Conservation (phyloP, 2,888 invertebrate genomes). For the Chrysotoxum bicinctum region DNA sequence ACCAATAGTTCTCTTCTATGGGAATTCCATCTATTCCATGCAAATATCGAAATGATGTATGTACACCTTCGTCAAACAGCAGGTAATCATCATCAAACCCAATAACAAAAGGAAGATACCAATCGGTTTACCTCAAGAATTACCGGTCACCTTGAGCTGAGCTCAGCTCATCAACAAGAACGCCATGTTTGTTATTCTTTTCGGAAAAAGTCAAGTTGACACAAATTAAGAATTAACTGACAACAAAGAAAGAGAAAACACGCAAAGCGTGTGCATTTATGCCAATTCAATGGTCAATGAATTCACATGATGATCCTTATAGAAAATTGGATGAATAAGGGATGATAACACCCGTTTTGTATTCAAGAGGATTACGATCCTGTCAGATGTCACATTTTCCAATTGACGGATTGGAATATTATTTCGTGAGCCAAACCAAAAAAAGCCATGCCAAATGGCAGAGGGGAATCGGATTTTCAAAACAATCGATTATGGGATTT, state of each 20-base stretch:
- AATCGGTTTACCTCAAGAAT: conserved; percentile 41
- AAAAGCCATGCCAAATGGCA: conserved; percentile 35
- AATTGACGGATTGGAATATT: conserved; percentile 68
- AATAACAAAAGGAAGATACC: conserved; percentile 18
- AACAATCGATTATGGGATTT: conserved; percentile 71
- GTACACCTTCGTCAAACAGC: conserved; percentile 67
- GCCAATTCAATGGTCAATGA: conserved; percentile 45
- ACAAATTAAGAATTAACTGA: conserved; percentile 64
- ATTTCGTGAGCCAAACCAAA: conserved; percentile 32
- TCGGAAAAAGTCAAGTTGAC: conserved; percentile 64
- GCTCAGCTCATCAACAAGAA: conserved; percentile 6
- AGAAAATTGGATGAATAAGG: background rate
- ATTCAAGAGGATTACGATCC: conserved; percentile 49
- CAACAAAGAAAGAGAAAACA: conserved; percentile 25
- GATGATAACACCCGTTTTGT: conserved; percentile 50
- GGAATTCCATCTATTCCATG: conserved; percentile 22
- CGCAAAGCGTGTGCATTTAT: conserved; percentile 27
- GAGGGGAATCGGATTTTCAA: conserved; percentile 27
- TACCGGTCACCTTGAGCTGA: background rate
- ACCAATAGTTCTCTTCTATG: conserved; percentile 17
- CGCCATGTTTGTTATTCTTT: conserved; percentile 57
- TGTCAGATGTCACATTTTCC: conserved; percentile 70
- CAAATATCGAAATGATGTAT: conserved; percentile 54
- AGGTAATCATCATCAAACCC: conserved; percentile 41
- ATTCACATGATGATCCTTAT: conserved; percentile 29